phyloP scores from a whole-genome alignment of 2,113 vertebrate genomes.

The Columbina picui region DNA sequence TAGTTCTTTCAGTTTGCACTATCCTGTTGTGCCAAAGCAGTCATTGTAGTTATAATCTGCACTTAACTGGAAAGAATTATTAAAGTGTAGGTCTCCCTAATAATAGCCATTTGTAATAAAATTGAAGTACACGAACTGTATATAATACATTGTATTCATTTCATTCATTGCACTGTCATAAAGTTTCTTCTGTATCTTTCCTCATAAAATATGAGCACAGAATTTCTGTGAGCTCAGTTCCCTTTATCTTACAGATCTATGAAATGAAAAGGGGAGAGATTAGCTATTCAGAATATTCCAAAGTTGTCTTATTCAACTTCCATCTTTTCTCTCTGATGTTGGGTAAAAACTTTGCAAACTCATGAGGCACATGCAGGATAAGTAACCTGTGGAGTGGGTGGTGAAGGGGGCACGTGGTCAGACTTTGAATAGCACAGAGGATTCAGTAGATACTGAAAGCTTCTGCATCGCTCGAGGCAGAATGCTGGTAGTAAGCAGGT shows the following conservation, averaged over 20 bases:
- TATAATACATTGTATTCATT: slow-evolving; percentile 38
- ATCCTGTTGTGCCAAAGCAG: not conserved
- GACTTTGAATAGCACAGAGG: not conserved
- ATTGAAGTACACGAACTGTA: not conserved
- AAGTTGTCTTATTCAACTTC: not conserved
- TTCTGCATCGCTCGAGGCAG: not conserved
- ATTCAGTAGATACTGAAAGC: not conserved
- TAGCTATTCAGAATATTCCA: not conserved
- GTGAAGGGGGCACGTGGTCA: not conserved
- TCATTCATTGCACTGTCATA: not conserved
- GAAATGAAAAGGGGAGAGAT: not conserved
- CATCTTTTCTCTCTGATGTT: not conserved
- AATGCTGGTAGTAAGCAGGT: not conserved
- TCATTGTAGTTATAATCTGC: not conserved
- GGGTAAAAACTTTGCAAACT: not conserved
- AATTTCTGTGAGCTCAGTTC: not conserved
- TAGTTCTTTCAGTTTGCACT: not conserved
- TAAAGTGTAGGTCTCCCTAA: not conserved
- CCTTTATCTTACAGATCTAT: not conserved
- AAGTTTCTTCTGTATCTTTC: not conserved
- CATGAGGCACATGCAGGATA: not conserved
- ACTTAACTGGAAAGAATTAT: not conserved
- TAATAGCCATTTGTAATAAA: slow-evolving; percentile 49
- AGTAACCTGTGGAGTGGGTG: not conserved
- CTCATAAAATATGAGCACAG: not conserved